These are phyloP conservation scores for Myrmecophaga tridactyla DNA, from an alignment of 2,113 vertebrate species.

Conservation along the genomic window DNA sequence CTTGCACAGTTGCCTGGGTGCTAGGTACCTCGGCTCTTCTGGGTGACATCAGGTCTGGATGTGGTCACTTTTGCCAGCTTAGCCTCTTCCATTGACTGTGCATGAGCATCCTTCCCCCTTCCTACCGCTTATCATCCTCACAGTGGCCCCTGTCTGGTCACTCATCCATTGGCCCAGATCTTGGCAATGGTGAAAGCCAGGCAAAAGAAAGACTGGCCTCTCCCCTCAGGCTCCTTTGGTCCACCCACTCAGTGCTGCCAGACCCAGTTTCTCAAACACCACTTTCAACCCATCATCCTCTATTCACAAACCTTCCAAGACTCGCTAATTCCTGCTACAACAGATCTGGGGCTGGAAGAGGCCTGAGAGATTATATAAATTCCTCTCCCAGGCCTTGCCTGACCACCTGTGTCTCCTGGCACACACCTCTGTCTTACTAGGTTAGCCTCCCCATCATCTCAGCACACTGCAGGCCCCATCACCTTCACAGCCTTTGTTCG, in stretches of 20 bases:
- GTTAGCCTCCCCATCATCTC: not conserved
- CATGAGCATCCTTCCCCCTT: not conserved
- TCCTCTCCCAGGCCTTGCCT: rapidly evolving
- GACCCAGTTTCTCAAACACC: not conserved
- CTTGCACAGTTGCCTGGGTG: not conserved
- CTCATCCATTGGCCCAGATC: not conserved
- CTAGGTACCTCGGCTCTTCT: not conserved
- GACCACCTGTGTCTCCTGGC: not conserved
- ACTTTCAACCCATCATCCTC: not conserved
- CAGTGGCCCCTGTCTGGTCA: not conserved
- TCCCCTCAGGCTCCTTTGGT: not conserved
- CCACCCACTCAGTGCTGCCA: not conserved
- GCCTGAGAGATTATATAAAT: not conserved
- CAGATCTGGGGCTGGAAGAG: not conserved
- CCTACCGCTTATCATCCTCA: not conserved
- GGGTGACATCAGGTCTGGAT: not conserved
- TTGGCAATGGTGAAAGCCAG: not conserved
- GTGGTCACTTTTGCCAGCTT: not conserved
- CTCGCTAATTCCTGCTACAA: not conserved
- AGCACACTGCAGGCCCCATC: not conserved
- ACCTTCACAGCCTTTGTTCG: not conserved
- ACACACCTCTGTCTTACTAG: not conserved
- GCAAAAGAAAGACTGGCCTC: not conserved
- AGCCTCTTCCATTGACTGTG: not conserved
- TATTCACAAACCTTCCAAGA: not conserved